Percentiles rank a stretch among this genome's conserved stretches.
Conservation (phyloP, 2,797 vertebrate genomes). For the Lates japonicus region DNA sequence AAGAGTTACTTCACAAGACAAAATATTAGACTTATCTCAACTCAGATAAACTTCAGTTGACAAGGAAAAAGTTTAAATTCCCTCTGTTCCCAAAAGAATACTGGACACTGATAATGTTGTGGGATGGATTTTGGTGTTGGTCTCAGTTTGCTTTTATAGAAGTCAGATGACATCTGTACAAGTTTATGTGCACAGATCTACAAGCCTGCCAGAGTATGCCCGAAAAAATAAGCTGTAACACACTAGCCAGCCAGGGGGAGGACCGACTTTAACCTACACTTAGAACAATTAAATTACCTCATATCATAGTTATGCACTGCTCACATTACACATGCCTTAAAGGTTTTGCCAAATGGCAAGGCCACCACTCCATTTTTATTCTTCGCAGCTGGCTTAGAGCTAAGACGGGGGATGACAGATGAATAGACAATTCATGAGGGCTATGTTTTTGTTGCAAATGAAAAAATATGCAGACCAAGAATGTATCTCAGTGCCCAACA, state of each 20-base stretch:
- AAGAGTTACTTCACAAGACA: background rate
- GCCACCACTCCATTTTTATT: constrained; percentile 73
- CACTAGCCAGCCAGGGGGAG: constrained; percentile 25
- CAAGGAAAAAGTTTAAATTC: constrained; percentile 1
- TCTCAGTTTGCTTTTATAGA: constrained; percentile 30
- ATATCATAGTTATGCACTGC: constrained; percentile 74
- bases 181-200: constrained; percentile 18
- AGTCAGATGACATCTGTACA: constrained; percentile 29
- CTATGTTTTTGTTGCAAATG: constrained; percentile 66
- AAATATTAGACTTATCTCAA: background rate
- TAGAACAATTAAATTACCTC: constrained; percentile 80
- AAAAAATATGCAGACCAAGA: constrained; percentile 55
- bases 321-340: constrained; percentile 74
- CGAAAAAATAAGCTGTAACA: constrained; percentile 37
- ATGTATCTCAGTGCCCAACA: constrained; percentile 59
- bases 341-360: constrained; percentile 75
- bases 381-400: constrained; percentile 67
- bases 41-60: background rate
- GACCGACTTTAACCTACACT: constrained; percentile 67
- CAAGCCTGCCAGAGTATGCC: constrained; percentile 20
- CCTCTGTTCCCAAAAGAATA: background rate
- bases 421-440: constrained; percentile 63
- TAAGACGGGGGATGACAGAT: constrained; percentile 55
- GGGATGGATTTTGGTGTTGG: background rate
- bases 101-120: background rate